Percentiles rank a stretch among this genome's conserved stretches.
Evolutionary conservation across 2,888 invertebrate species (phyloP).

Genomic region (Dasypolia templi): DNA sequence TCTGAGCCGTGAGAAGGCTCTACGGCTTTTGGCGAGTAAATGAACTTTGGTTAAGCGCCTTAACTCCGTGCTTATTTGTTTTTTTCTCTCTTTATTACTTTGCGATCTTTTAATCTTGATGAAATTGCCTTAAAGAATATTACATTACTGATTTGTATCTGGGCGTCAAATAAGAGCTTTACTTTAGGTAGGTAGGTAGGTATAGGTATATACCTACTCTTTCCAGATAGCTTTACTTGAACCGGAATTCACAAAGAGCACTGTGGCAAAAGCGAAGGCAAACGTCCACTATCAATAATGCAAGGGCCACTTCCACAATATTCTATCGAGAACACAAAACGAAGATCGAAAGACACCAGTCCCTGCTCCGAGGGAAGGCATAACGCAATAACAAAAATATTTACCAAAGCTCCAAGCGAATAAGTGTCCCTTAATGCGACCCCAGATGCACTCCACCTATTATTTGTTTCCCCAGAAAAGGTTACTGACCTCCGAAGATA

Average conservation of each 20-base stretch:
- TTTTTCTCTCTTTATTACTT: conserved; percentile 63
- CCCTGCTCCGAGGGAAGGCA: conserved; percentile 72
- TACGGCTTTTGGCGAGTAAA: conserved; percentile 60
- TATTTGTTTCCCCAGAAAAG: conserved; percentile 86
- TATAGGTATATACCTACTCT: not conserved
- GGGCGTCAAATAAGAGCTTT: conserved; percentile 11
- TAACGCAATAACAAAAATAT: conserved; percentile 89
- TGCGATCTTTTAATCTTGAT: conserved; percentile 60
- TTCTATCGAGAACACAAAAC: conserved; percentile 74
- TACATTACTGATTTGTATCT: conserved; percentile 40
- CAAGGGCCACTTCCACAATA: conserved; percentile 79
- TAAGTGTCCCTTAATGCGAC: conserved; percentile 89
- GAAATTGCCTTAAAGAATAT: conserved; percentile 41
- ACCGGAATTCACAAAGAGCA: conserved; percentile 60
- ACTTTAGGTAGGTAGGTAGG: not conserved
- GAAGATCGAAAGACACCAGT: conserved; percentile 75
- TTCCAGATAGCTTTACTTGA: not conserved
- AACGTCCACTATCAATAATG: conserved; percentile 79
- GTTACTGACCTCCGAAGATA: conserved; percentile 80
- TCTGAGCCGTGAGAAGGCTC: conserved; percentile 69
- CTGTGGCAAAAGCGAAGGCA: conserved; percentile 62
- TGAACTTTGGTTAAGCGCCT: conserved; percentile 57
- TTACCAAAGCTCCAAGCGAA: conserved; percentile 87
- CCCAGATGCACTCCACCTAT: conserved; percentile 88
- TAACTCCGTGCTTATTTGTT: conserved; percentile 58